Conservation (phyloP, 2,113 vertebrate genomes). For the Perccottus glenii region DNA sequence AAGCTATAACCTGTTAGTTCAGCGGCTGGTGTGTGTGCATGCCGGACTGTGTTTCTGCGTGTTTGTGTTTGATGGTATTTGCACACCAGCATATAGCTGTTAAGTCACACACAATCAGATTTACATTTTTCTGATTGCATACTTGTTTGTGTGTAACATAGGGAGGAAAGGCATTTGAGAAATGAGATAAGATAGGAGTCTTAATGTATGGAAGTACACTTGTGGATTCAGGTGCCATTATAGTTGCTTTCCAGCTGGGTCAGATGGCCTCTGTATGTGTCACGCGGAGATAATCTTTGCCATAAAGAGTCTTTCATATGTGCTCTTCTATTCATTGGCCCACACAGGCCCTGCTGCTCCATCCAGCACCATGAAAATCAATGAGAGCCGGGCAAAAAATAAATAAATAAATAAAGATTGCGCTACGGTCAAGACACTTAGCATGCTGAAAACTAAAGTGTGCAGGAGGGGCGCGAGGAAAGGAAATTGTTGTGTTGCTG, state of each 20-base stretch:
- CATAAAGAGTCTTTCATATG: constrained; percentile 55
- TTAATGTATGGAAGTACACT: constrained; percentile 30
- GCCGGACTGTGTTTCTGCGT: constrained; percentile 18
- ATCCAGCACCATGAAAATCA: constrained; percentile 74
- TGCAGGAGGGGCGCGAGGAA: neutral
- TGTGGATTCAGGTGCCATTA: constrained; percentile 47
- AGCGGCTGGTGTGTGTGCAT: constrained; percentile 24
- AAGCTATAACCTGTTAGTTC: constrained; percentile 71
- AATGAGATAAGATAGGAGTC: neutral
- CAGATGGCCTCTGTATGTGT: constrained; percentile 26
- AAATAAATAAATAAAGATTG: constrained; percentile 74
- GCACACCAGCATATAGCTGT: constrained; percentile 45
- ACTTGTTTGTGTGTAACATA: constrained; percentile 15
- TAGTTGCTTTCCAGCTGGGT: constrained; percentile 37
- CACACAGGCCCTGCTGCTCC: constrained; percentile 44
- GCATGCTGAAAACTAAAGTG: constrained; percentile 41
- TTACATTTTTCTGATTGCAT: constrained; percentile 56
- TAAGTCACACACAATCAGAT: constrained; percentile 36
- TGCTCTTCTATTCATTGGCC: constrained; percentile 57
- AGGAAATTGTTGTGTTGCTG: constrained; percentile 19
- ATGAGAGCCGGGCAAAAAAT: constrained; percentile 65
- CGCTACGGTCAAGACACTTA: constrained; percentile 61
- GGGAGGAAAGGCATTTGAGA: constrained; percentile 4
- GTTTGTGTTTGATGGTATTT: constrained; percentile 43
- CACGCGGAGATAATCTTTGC: constrained; percentile 60